These are phyloP conservation scores for Nannoperca obscura DNA, from an alignment of 2,797 vertebrate genomes.

Conservation along the genomic window DNA sequence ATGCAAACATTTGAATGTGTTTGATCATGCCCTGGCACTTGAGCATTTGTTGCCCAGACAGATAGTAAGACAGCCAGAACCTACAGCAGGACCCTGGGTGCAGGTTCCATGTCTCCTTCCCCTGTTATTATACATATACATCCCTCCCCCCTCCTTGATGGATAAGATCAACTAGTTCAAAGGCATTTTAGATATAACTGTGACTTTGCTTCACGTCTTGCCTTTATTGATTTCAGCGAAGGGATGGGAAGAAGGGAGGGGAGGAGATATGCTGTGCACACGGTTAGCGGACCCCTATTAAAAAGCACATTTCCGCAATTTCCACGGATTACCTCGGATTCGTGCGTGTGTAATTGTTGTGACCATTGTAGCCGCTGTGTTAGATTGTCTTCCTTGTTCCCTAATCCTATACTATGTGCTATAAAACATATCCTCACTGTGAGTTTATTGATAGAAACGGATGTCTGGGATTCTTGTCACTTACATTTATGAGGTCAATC, in stretches of 20 bases:
- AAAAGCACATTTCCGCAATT: constrained; percentile 34
- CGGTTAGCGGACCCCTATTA: constrained; percentile 39
- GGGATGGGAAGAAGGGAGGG: neutral
- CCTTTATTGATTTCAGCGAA: constrained; percentile 44
- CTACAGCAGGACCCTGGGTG: constrained; percentile 1
- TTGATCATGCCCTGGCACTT: constrained; percentile 62
- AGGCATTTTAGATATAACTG: constrained; percentile 38
- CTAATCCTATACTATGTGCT: constrained; percentile 22
- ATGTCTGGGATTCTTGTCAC: neutral
- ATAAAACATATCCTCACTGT: constrained; percentile 6
- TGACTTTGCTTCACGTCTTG: constrained; percentile 30
- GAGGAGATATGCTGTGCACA: constrained; percentile 11
- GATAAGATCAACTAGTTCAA: constrained; percentile 45
- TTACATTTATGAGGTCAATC: neutral
- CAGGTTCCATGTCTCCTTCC: constrained; percentile 18
- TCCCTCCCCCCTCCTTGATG: constrained; percentile 17
- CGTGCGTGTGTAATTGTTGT: constrained; percentile 22
- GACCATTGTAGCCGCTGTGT: constrained; percentile 4
- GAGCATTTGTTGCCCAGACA: constrained; percentile 39
- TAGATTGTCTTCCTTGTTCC: constrained; percentile 34
- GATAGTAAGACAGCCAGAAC: constrained; percentile 29
- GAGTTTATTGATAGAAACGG: neutral
- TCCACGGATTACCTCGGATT: constrained; percentile 24
- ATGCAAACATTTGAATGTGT: constrained; percentile 68
- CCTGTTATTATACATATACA: constrained; percentile 29